phyloP scores from a whole-genome alignment of 1,140 invertebrate genomes.

The Drosophila littoralis region DNA sequence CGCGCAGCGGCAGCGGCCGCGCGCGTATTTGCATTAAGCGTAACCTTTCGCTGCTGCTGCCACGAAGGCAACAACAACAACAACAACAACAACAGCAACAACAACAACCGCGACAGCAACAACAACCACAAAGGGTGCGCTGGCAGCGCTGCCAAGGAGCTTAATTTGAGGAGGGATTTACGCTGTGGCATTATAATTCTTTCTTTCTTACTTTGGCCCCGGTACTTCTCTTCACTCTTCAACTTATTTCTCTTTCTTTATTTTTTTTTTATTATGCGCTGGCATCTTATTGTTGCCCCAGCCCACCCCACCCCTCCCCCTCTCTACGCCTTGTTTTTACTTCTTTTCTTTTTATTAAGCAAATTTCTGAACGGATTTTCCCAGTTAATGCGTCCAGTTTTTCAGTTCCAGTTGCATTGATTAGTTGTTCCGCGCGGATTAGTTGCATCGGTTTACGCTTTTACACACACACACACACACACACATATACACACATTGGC shows the following conservation, averaged over 20 bases:
- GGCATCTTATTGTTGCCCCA: conserved; percentile 55
- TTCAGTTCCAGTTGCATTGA: conserved; percentile 26
- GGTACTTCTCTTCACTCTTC: background rate
- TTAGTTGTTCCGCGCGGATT: conserved; percentile 67
- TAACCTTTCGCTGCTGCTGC: conserved; percentile 57
- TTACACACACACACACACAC: conserved; percentile 33
- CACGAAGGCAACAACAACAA: conserved; percentile 19
- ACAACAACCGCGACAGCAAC: background rate
- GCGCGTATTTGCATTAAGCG: conserved; percentile 81
- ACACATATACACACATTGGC: conserved; percentile 25
- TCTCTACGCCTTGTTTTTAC: conserved; percentile 4
- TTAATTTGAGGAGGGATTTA: conserved; percentile 83
- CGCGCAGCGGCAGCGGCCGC: conserved; percentile 52
- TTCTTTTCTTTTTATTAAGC: conserved; percentile 60
- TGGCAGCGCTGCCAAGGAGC: conserved; percentile 63
- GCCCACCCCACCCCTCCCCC: background rate
- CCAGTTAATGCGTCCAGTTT: conserved; percentile 16
- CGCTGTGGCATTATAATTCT: conserved; percentile 74
- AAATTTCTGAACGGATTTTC: conserved; percentile 78
- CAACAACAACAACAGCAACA: conserved; percentile 3
- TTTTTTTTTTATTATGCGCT: conserved; percentile 23
- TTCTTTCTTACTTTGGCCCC: conserved; percentile 27
- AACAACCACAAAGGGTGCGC: conserved; percentile 14
- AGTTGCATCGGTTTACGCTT: conserved; percentile 59
- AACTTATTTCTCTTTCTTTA: conserved; percentile 7